Base-by-base conservation (phyloP, 1,140 invertebrate species). In the Hyphantria cunea region DNA sequence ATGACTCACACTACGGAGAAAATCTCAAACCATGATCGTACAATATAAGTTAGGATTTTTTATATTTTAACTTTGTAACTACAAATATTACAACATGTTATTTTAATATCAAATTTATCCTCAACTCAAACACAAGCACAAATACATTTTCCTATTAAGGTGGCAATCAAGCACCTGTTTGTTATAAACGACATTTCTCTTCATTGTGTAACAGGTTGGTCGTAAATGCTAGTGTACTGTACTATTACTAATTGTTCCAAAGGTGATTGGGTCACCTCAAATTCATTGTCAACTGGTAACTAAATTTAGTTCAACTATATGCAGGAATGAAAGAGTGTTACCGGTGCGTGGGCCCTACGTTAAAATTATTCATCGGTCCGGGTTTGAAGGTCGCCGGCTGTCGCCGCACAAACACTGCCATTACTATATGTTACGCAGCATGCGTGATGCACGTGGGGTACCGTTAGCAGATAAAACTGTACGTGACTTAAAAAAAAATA, bases 381-480 rank as follows among this genome's bases (percentile, higher is more conserved):
- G 14, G 39, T 0, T 13, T 67, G 80, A 80, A 81, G 80, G 78
- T 64, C 80, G 66, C 51, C 80, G 64, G 54, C 54, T 56, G 72
- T 64, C 68, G 70, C 64, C 63, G 51, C 37, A 64, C 58, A 73
- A 66, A 69, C 72, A 64, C 70, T 68, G 70, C 66, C 74, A 72
- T 75, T 73, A 74, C 71, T 67, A 53, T 72, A 67, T 74, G 69
- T 76, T 82, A 74, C 74, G 77, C 73, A 69, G 79, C 80, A 82
- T 81, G 82, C 77, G 72, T 76, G 76, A 63, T 75, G 71, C 79
- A 76, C 78, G 84, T 86, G 81, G 63, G 8, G 74, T 78, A 84
- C 66, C 12, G 81, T 62, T 50, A 54, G 66, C 74, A 82, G 33
- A 42, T 17, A 66, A 39, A 48, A 51, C 7, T 31, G 12, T 44